These are phyloP conservation scores for Urocolius indicus DNA, from an alignment of 2,113 vertebrate species.

Conservation along the genomic window DNA sequence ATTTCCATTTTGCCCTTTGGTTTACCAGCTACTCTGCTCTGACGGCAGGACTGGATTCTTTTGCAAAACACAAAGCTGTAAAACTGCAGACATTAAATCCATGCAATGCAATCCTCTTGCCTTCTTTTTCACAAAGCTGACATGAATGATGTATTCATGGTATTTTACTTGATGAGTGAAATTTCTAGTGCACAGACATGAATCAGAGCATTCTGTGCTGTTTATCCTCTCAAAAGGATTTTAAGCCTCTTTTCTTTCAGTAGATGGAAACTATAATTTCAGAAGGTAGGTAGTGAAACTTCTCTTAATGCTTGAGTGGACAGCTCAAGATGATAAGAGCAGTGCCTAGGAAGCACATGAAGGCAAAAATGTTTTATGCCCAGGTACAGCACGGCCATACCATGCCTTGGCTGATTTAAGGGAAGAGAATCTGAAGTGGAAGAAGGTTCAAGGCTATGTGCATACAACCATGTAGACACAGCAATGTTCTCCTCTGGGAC, in stretches of 20 bases:
- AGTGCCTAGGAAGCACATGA: neutral
- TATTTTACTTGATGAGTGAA: conserved; percentile 56
- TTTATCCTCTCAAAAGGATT: conserved; percentile 59
- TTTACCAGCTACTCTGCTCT: conserved; percentile 26
- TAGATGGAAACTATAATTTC: conserved; percentile 55
- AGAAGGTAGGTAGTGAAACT: conserved; percentile 24
- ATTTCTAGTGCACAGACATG: conserved; percentile 39
- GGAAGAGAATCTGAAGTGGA: neutral
- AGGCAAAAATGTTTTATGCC: conserved; percentile 7
- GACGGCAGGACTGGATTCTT: conserved; percentile 17
- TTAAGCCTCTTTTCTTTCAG: conserved; percentile 11
- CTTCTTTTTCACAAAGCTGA: conserved; percentile 48
- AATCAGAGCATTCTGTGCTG: conserved; percentile 56
- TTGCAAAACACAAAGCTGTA: conserved; percentile 34
- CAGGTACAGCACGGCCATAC: neutral
- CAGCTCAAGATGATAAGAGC: conserved; percentile 40
- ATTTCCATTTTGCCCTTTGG: neutral
- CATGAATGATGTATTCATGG: conserved; percentile 61
- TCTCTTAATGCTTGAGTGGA: conserved; percentile 17
- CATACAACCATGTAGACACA: neutral
- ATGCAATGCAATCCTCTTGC: neutral
- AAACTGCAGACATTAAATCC: conserved; percentile 52
- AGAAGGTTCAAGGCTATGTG: neutral
- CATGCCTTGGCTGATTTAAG: neutral
- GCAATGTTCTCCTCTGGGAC: neutral